phyloP scores from a whole-genome alignment of 2,888 invertebrate genomes.

The Machimus atricapillus region DNA sequence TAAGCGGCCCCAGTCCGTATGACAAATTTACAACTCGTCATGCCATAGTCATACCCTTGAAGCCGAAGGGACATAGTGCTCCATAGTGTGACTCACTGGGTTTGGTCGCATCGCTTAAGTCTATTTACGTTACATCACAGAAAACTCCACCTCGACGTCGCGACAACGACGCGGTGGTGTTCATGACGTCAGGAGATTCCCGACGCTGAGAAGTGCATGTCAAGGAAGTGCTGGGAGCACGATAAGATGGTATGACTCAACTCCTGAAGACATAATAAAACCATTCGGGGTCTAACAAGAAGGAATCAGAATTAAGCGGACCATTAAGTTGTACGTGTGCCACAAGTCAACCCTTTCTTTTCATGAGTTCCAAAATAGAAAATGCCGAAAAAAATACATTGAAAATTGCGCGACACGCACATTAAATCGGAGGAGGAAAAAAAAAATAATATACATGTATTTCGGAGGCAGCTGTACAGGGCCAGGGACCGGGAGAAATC shows the following conservation, averaged over 20 bases:
- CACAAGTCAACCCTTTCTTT: background rate
- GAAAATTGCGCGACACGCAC: background rate
- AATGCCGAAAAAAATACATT: background rate
- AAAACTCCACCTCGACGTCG: background rate
- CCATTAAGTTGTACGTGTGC: background rate
- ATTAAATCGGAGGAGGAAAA: background rate
- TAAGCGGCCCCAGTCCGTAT: conserved; percentile 20
- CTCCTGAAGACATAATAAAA: background rate
- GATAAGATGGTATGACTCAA: conserved; percentile 32
- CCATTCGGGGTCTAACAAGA: background rate
- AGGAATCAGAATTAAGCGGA: background rate
- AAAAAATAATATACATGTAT: background rate
- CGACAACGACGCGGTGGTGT: background rate
- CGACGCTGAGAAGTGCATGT: conserved; percentile 12
- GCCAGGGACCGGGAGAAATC: conserved; percentile 5
- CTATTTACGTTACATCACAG: conserved; percentile 41
- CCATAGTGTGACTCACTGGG: conserved; percentile 16
- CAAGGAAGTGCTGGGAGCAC: background rate
- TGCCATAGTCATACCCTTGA: conserved; percentile 19
- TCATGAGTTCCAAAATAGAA: background rate
- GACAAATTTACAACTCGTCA: conserved; percentile 25
- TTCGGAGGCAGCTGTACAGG: background rate
- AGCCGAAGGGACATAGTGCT: background rate
- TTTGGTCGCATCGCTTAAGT: conserved; percentile 10
- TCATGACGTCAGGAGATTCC: conserved; percentile 48